A percentile compares a stretch with the other conserved stretches of the same genome.
These are phyloP conservation scores for Zingel zingel DNA, from an alignment of 2,113 vertebrate species.

Conservation along the genomic window DNA sequence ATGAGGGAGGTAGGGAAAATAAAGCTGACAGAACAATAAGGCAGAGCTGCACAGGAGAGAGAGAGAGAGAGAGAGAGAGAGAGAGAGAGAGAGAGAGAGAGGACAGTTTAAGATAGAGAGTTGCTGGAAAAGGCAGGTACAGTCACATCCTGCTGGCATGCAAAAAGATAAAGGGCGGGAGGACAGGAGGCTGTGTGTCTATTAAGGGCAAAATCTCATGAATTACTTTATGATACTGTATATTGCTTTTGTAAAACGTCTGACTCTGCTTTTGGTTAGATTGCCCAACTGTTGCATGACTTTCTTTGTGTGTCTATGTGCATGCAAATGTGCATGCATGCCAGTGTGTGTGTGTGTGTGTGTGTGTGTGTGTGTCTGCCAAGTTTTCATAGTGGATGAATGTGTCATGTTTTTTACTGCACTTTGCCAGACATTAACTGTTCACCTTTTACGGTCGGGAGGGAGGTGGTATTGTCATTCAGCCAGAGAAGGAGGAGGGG, in stretches of 20 bases:
- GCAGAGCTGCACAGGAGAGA: conserved; percentile 50
- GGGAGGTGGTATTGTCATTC: conserved; percentile 80
- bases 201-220: conserved; percentile 16
- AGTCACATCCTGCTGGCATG: conserved; percentile 79
- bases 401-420: conserved; percentile 79
- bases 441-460: conserved; percentile 86
- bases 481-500: conserved; percentile 76
- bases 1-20: conserved; percentile 77
- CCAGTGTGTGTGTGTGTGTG: conserved; percentile 17
- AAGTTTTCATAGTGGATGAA: conserved; percentile 72
- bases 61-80: conserved; percentile 39
- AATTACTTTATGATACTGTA: conserved; percentile 34
- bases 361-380: conserved; percentile 33
- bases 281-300: conserved; percentile 58
- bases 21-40: conserved; percentile 77
- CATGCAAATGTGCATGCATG: conserved; percentile 22
- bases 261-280: conserved; percentile 45
- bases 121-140: conserved; percentile 74
- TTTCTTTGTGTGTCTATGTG: conserved; percentile 35
- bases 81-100: conserved; percentile 13
- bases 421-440: conserved; percentile 81
- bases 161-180: conserved; percentile 61
- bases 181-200: conserved; percentile 33
- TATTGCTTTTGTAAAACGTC: conserved; percentile 24
- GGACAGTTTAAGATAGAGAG: conserved; percentile 40